Evolutionary conservation across 2,888 invertebrate species (phyloP).

Genomic region (Phengaris arion): DNA sequence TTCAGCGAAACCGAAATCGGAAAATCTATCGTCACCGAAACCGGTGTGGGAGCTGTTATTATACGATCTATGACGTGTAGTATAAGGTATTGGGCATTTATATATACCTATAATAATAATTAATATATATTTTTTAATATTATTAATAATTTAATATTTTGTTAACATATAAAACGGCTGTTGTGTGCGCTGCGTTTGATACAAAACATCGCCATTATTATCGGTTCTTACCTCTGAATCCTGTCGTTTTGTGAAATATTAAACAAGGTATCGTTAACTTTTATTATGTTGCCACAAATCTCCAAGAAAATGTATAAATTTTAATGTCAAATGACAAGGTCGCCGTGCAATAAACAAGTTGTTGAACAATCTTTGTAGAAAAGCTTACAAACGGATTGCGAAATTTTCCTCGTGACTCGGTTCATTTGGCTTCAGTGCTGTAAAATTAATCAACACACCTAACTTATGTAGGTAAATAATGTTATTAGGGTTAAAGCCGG

Average conservation of each 20-base stretch:
- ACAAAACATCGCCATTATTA: background rate
- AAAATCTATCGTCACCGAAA: too few species aligned
- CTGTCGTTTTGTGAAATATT: constrained; percentile 18
- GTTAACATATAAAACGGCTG: background rate
- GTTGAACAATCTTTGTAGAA: background rate
- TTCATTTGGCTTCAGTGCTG: background rate
- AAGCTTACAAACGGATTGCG: background rate
- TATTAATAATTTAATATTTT: background rate
- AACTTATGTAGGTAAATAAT: too few species aligned
- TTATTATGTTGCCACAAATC: background rate
- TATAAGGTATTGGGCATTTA: too few species aligned
- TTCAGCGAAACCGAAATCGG: too few species aligned
- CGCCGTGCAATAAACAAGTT: background rate
- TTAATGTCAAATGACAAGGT: constrained; percentile 20
- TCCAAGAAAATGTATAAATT: constrained; percentile 5
- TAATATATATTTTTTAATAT: too few species aligned
- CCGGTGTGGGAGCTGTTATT: too few species aligned
- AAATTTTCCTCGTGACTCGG: background rate
- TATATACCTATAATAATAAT: too few species aligned
- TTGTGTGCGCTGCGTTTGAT: background rate
- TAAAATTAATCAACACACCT: background rate
- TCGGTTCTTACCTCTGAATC: constrained; percentile 12
- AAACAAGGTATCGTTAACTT: constrained; percentile 20
- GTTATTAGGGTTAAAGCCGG: too few species aligned
- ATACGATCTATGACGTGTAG: too few species aligned